These are phyloP conservation scores for Neostethus bicornis DNA, from an alignment of 2,797 vertebrate species.

Conservation along the genomic window DNA sequence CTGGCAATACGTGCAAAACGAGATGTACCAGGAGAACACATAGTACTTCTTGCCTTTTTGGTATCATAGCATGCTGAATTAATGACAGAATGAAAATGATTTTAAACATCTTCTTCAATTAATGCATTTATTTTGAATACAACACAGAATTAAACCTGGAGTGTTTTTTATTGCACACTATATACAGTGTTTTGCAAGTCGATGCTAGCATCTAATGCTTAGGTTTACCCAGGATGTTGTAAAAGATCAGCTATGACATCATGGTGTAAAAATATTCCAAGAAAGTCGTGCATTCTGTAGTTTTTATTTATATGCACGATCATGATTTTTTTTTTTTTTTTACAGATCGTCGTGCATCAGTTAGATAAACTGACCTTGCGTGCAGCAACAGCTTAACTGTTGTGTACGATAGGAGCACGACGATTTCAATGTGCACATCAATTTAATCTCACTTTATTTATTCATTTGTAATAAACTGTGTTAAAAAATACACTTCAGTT, in stretches of 20 bases:
- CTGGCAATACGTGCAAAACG: conserved; percentile 2
- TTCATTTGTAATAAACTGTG: no score
- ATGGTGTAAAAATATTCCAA: not conserved
- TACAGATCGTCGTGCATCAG: conserved; percentile 4
- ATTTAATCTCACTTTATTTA: not conserved
- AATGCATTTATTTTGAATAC: not conserved
- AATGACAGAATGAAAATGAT: not conserved
- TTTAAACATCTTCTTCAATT: not conserved
- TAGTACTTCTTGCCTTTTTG: not conserved
- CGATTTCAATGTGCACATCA: not conserved
- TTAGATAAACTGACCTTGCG: conserved; percentile 35
- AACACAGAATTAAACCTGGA: not conserved
- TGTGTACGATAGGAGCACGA: conserved; percentile 8
- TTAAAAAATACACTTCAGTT: no score
- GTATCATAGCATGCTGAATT: not conserved
- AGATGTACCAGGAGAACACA: not conserved
- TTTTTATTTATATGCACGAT: not conserved
- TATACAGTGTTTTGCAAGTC: conserved; percentile 35
- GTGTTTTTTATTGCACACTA: not conserved
- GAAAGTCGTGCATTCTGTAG: not conserved
- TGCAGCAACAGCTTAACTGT: conserved; percentile 16
- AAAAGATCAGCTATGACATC: no score
- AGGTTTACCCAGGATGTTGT: not conserved
- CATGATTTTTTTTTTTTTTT: not conserved
- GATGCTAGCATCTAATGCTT: conserved; percentile 34